These are phyloP conservation scores for Lampropteryx suffumata DNA, from an alignment of 2,888 invertebrate species.

Conservation along the genomic window DNA sequence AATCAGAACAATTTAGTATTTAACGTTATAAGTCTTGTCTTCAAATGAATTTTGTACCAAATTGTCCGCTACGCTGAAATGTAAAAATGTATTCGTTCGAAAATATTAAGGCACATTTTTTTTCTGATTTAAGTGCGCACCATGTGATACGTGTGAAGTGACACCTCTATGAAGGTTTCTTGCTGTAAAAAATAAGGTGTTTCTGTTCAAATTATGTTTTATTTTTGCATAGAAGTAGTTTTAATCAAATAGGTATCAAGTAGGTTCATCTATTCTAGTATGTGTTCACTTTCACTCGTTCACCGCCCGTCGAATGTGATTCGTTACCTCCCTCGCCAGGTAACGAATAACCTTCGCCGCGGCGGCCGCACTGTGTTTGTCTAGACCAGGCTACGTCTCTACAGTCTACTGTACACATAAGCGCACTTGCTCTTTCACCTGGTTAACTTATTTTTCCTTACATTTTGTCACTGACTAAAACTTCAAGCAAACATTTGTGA, in stretches of 20 bases:
- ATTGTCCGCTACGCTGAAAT: neutral
- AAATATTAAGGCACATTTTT: neutral
- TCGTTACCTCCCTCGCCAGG: neutral
- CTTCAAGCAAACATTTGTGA: no score
- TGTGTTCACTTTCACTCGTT: no score
- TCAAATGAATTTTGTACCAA: constrained; percentile 16
- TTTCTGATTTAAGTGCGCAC: no score
- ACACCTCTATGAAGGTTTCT: no score
- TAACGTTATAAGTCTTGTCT: constrained; percentile 29
- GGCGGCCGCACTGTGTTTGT: constrained; percentile 3
- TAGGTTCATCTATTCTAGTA: no score
- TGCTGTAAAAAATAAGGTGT: no score
- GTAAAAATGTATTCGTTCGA: neutral
- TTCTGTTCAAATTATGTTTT: no score
- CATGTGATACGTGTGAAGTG: no score
- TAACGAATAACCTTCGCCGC: neutral
- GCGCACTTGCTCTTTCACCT: no score
- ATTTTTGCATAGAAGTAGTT: no score
- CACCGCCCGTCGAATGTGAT: neutral
- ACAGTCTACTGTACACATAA: neutral
- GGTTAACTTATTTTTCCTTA: neutral
- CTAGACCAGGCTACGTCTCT: neutral
- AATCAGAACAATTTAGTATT: constrained; percentile 37
- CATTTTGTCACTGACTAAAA: no score
- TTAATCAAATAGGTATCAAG: no score